These are phyloP conservation scores for Drosophila kambysellisi DNA, from an alignment of 2,888 invertebrate genomes.

Conservation along the genomic window DNA sequence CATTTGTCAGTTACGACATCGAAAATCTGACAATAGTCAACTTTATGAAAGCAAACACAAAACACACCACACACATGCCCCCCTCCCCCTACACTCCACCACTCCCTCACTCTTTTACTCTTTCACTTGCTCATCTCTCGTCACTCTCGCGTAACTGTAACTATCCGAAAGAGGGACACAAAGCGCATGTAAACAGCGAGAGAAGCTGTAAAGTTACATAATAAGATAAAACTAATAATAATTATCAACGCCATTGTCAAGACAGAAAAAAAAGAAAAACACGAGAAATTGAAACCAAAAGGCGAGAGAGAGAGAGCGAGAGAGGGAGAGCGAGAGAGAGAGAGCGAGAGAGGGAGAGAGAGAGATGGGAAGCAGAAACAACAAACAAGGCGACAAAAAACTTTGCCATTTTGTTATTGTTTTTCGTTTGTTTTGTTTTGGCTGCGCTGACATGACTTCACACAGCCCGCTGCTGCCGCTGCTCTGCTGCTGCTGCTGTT, in stretches of 20 bases:
- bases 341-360: background rate
- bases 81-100: background rate
- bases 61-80: background rate
- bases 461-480: slow-evolving; percentile 13
- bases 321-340: no score
- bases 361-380: slow-evolving; percentile 7
- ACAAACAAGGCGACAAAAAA: slow-evolving; percentile 38
- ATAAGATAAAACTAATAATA: slow-evolving; percentile 82
- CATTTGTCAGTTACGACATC: slow-evolving; percentile 43
- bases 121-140: background rate
- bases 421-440: slow-evolving; percentile 48
- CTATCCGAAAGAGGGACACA: slow-evolving; percentile 53
- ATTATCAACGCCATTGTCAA: slow-evolving; percentile 80
- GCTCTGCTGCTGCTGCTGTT: slow-evolving; percentile 30
- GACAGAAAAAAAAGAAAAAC: slow-evolving; percentile 46
- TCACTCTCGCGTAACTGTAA: slow-evolving; percentile 47
- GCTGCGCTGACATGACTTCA: slow-evolving; percentile 41
- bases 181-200: slow-evolving; percentile 62
- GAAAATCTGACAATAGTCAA: slow-evolving; percentile 49
- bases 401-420: slow-evolving; percentile 58
- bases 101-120: background rate
- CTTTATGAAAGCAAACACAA: slow-evolving; percentile 51
- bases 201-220: slow-evolving; percentile 76
- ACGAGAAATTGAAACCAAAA: slow-evolving; percentile 30
- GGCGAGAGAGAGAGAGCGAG: background rate